phyloP scores from a whole-genome alignment of 2,113 vertebrate species.

The Callopanchax toddi region DNA sequence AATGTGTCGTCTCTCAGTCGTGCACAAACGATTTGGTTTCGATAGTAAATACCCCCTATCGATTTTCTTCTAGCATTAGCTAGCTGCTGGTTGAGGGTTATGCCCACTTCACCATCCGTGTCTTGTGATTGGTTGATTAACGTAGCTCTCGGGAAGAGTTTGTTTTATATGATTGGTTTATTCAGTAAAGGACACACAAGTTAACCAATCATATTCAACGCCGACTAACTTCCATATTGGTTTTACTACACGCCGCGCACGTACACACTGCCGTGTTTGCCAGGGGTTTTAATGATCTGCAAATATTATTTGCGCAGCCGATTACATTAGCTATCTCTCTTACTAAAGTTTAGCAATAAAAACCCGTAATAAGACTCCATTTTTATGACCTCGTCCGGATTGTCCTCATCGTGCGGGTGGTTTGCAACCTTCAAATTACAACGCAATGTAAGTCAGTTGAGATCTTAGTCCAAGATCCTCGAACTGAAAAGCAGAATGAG shows the following conservation, averaged over 20 bases:
- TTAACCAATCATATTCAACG: conserved; percentile 35
- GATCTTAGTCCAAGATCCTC: too few relatives aligned
- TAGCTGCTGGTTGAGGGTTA: conserved; percentile 39
- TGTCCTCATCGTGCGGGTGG: too few relatives aligned
- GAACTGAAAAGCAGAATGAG: not conserved
- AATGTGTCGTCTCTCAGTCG: conserved; percentile 20
- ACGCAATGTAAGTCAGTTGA: too few relatives aligned
- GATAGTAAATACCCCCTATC: conserved; percentile 53
- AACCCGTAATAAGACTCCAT: too few relatives aligned
- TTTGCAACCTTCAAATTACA: too few relatives aligned
- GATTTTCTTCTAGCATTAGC: conserved; percentile 71
- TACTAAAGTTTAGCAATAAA: too few relatives aligned
- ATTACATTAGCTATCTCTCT: too few relatives aligned
- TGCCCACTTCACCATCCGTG: conserved; percentile 46
- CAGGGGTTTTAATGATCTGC: not conserved
- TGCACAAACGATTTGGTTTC: conserved; percentile 49
- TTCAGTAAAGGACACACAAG: not conserved
- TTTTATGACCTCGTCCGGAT: too few relatives aligned
- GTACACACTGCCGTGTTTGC: conserved; percentile 28
- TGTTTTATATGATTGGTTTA: conserved; percentile 34
- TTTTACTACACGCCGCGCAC: conserved; percentile 35
- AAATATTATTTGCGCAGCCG: not conserved
- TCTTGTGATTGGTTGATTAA: conserved; percentile 55
- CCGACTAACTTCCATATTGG: not conserved
- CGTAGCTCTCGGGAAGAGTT: not conserved